A percentile compares a stretch with the other conserved stretches of the same genome.
Conservation (phyloP, 2,797 vertebrate genomes). For the Peromyscus aztecus region DNA sequence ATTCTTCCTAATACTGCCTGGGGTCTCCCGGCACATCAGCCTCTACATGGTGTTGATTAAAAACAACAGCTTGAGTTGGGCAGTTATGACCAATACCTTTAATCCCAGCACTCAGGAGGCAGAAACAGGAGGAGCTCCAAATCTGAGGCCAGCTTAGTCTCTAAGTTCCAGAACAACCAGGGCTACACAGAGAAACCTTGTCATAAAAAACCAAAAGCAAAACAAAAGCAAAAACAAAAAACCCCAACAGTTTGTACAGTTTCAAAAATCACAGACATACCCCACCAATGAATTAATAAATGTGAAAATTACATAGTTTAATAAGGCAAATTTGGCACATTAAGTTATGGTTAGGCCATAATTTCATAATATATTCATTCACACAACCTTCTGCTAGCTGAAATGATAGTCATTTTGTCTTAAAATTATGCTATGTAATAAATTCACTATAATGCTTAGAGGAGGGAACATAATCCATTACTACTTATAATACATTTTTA, state of each 20-base stretch:
- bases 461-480: background rate
- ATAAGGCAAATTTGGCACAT: background rate
- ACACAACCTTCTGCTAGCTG: background rate
- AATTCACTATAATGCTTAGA: background rate
- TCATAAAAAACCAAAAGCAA: background rate
- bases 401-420: background rate
- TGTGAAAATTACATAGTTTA: slow-evolving; percentile 76
- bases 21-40: accelerated
- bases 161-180: background rate
- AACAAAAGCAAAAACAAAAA: background rate
- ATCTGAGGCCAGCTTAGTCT: background rate
- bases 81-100: background rate
- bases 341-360: background rate
- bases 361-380: background rate
- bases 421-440: background rate
- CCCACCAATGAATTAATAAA: accelerated
- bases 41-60: accelerated
- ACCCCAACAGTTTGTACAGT: accelerated
- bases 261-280: accelerated
- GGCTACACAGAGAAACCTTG: background rate
- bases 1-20: accelerated
- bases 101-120: background rate
- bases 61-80: background rate
- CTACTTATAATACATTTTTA: background rate
- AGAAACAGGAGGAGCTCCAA: background rate